phyloP scores from a whole-genome alignment of 2,113 vertebrate genomes.

The Chunga burmeisteri region DNA sequence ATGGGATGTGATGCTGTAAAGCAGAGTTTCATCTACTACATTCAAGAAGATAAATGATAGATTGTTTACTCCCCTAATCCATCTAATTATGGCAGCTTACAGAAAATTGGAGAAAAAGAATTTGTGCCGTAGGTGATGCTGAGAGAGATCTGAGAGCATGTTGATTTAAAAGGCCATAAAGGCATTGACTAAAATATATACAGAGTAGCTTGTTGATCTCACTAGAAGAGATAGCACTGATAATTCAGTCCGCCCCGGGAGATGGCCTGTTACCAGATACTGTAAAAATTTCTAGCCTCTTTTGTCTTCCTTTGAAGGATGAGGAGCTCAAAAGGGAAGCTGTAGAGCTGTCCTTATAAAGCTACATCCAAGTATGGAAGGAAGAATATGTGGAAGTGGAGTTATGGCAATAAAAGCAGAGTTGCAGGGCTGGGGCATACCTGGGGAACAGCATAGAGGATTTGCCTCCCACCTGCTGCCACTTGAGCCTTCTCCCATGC shows the following conservation, averaged over 20 bases:
- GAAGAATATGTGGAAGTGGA: neutral
- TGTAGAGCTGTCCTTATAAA: neutral
- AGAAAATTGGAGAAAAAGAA: slow-evolving; percentile 31
- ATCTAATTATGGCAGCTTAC: slow-evolving; percentile 45
- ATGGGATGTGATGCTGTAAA: slow-evolving; percentile 36
- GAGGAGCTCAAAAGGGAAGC: neutral
- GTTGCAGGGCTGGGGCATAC: neutral
- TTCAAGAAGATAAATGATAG: slow-evolving; percentile 16
- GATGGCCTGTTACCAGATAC: neutral
- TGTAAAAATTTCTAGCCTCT: neutral
- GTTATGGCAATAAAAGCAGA: neutral
- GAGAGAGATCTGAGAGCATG: neutral
- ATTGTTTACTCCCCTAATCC: slow-evolving; percentile 46
- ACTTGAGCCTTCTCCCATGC: neutral
- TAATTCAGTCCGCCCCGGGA: neutral
- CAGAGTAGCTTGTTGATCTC: neutral
- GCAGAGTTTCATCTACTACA: slow-evolving; percentile 45
- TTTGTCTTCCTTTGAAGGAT: neutral
- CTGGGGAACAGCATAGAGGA: neutral
- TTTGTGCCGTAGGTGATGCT: neutral
- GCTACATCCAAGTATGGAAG: neutral
- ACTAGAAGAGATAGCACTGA: neutral
- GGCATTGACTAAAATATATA: neutral
- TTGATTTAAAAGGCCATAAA: slow-evolving; percentile 33
- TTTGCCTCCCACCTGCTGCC: neutral